Evolutionary conservation across 1,140 invertebrate species (phyloP), one percentile per base, ranked within the genome.

Genomic region (Eupristina koningsbergeri): DNA sequence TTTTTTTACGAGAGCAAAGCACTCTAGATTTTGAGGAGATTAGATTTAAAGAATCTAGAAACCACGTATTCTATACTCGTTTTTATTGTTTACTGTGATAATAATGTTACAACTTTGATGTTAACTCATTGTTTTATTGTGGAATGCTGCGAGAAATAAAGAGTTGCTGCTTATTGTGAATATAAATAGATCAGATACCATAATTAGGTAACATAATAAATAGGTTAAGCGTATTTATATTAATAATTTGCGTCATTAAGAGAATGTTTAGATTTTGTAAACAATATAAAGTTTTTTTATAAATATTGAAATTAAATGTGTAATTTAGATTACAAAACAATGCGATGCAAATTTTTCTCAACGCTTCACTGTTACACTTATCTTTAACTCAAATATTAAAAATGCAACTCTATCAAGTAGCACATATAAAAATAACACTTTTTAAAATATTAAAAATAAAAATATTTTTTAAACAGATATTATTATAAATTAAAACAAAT

Each of bases 271-370:
- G 9, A 26, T 58, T 58, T 58, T 58, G 22, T 2, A 58, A 58
- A 58, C 22, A 58, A 58, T 58, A 22, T 58, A 58, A 58, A 58
- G 5, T 26, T 22, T 58, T 58, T 58, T 58, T 58, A 26, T 58
- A 58, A 64, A 67, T 67, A 67, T 19, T 19, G 36, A 67, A 67
- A 67, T 67, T 36, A 22, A 15, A 64, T 64, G 63, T 64, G 63
- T 29, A 64, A 64, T 64, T 31, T 64, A 29, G 63, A 64, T 29
- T 41, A 71, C 13, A 39, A 74, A 50, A 74, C 7, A 74, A 74
- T 29, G 17, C 50, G 73, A 41, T 36, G 74, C 74, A 76, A 76
- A 63, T 1, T 79, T 79, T 79, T 79, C 77, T 79, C 77, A 79
- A 67, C 15, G 45, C 17, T 34, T 53, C 39, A 31, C 58, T 53